Base-by-base conservation (phyloP, 2,888 invertebrate genomes). In the Muscina levida region DNA sequence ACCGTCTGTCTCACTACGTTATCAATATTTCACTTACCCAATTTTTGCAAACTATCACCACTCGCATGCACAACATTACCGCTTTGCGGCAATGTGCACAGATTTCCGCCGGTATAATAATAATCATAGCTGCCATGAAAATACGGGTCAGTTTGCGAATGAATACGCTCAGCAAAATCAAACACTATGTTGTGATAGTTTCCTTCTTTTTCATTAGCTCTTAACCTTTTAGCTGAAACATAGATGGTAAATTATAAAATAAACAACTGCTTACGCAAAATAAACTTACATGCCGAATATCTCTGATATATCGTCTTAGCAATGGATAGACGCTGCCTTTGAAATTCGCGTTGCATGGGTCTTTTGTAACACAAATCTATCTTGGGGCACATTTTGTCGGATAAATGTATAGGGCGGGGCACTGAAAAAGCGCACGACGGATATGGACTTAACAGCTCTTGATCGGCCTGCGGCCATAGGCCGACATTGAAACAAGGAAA, bases 71-170 rank as follows among this genome's bases (percentile, higher is more conserved):
- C 26, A 0, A 87, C 56, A n/a, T 79, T 66, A 3, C 66, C 56
- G 1, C 31, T 66, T 2, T 84, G 72, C 2, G 78, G 70, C 57
- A 86, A 42, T 1, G 83, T 51, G 71, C 83, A 83, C 0, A 90
- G 79, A 84, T 88, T 90, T 8, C 90, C 90, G 1, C 89, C 88
- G 0, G 89, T 88, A 72, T 87, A 90, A 53, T 89, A 90, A 77
- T 88, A 90, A 75, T 90, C 90, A 56, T 88, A 89, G 53, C 86
- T 86, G 3, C 86, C 85, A 11, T 84, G 82, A 65, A 90, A 90
- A 56, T 83, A 88, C 0, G 85, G 70, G 81, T 88, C 88, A 0
- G 87, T 85, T 74, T 87, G 71, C 15, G 59, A n/a, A 66, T 85
- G 82, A 5, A 84, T 24, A 0, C 85, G 72, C 51, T 85, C 84